Base-by-base conservation (phyloP, 2,888 invertebrate genomes). In the Allophyes oxyacanthae region DNA sequence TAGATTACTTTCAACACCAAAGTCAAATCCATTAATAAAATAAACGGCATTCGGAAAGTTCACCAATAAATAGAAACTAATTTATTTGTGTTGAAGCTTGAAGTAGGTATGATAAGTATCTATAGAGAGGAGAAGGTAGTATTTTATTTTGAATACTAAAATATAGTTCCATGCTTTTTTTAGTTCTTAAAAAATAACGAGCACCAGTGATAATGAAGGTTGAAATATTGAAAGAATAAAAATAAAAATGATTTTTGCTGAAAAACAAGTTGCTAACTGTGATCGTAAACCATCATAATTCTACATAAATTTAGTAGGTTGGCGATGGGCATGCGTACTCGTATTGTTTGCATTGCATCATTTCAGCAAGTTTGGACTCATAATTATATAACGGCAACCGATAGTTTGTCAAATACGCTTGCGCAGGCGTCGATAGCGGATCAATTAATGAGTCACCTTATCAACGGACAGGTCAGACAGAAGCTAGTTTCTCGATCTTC, bases 401-500 rank as follows among this genome's bases (percentile, higher is more conserved):
- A 61, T 48, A 26, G 58, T 63, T 69, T 60, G 49, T 60, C 51
- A 64, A 65, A 61, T 28, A 28, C 1, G 25, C 45, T 59, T 63
- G 48, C 63, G 55, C 15, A 54, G 54, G 57, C 20, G 28, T 32
- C 41, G 50, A 74, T 55, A 55, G 56, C 34, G 37, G 52, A 60
- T 63, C 63, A 53, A 20, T 40, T 69, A 74, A 72, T 69, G 66
- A 70, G 49, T 64, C 72, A 49, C 30, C 15, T 51, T 55, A 52
- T 49, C 20, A 20, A 20, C 33, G n/a, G 36, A 51, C 32, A 40
- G 28, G 50, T 54, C 38, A 55, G 54, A 51, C 52, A 67, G 46
- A 64, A 59, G 38, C 41, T 28, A 61, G 48, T 41, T 20, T 61
- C 41, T 63, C 49, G 51, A 64, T 64, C 67, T 80, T 80, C 78